Conservation (phyloP, 2,797 vertebrate species). For the Numenius phaeopus region DNA sequence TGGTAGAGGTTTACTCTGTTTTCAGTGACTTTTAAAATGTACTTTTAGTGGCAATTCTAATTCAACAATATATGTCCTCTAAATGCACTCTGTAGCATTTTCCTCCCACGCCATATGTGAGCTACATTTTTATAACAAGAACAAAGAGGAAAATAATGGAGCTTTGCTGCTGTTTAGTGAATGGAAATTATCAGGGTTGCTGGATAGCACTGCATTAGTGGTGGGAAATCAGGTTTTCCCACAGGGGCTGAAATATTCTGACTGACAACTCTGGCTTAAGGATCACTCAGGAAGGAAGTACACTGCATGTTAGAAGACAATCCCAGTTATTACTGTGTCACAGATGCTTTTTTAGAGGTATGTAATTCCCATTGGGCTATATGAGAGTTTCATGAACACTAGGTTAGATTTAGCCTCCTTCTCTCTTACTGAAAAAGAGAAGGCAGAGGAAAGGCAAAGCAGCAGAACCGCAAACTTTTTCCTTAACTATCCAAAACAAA, state of each 20-base stretch:
- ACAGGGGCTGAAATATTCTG: constrained; percentile 67
- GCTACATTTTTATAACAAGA: constrained; percentile 45
- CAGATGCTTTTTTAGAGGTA: not conserved
- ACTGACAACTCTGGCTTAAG: constrained; percentile 52
- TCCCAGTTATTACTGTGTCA: not conserved
- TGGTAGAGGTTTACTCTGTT: not conserved
- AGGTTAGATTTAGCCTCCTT: not conserved
- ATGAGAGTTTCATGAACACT: not conserved
- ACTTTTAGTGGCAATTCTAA: constrained; percentile 1
- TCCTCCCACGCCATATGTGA: constrained; percentile 24
- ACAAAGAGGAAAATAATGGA: constrained; percentile 51
- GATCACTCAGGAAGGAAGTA: constrained; percentile 20
- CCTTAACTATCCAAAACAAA: not conserved
- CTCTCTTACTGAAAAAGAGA: not conserved
- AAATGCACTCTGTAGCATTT: constrained; percentile 38
- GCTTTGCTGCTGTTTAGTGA: constrained; percentile 39
- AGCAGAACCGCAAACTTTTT: not conserved
- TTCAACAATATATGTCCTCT: constrained; percentile 43
- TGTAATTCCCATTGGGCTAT: not conserved
- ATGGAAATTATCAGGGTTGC: constrained; percentile 40
- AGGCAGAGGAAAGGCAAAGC: not conserved
- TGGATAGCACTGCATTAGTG: constrained; percentile 10
- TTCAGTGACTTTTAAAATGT: constrained; percentile 26
- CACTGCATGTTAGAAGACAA: not conserved
- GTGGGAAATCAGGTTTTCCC: constrained; percentile 70